Base-by-base conservation (phyloP, 1,140 invertebrate genomes). In the Whitmania pigra region DNA sequence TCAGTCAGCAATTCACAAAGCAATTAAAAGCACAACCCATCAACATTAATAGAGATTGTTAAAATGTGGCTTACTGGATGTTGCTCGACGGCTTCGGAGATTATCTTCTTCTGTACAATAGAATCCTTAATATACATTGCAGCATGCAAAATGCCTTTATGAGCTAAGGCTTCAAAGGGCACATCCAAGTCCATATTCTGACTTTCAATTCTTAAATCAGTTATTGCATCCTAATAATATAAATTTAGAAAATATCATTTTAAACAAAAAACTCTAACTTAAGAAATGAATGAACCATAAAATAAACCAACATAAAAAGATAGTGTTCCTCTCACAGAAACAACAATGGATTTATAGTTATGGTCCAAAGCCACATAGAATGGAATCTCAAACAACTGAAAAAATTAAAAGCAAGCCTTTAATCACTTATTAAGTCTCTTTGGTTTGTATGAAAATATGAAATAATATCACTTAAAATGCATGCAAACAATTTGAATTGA, bases 331-430 rank as follows among this genome's bases (percentile, higher is more conserved):
- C 93, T 84, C 60, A 95, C 88, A 1, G 89, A 86, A 31, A 96
- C 86, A 11, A 94, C 90, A 71, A 95, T 89, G 73, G 87, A 88
- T 67, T 88, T 85, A 0, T 87, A 88, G 75, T 89, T 87, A 78
- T 93, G 90, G 80, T 95, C 92, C 0, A 88, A 85, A 73, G 91
- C 87, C 53, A 94, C 89, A 78, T 88, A 92, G 80, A 94, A 95
- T 63, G 93, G 92, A 71, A 78, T 77, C 73, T 79, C 76, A 74
- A 72, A 79, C 53, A 78, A 75, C 80, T 81, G 49, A 13, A 70
- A 29, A 3, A 70, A 53, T 53, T 18, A 36, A 29, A 27, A 70
- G 13, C 11, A n/a, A 4, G 6, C 11, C 25, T 69, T 69, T 17
- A 31, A 5, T 36, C 40, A 49, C 43, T 17, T 49, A 36, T 36